Percentiles rank a stretch among this genome's conserved stretches.
phyloP scores from a whole-genome alignment of 2,797 vertebrate species.

The Apogon hyalosoma region DNA sequence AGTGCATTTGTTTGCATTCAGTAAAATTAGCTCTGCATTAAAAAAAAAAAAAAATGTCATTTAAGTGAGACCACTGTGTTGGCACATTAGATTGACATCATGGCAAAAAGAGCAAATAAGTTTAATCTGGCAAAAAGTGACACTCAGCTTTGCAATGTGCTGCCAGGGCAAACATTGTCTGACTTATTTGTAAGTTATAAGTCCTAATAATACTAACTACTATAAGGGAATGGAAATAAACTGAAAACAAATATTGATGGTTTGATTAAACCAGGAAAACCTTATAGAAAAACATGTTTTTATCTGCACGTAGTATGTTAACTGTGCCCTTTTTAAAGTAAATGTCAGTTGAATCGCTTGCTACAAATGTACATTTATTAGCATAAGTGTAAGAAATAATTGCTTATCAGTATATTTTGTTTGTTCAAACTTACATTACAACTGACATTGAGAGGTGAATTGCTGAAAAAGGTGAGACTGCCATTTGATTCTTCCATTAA shows the following conservation, averaged over 20 bases:
- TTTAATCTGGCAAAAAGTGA: neutral
- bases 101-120: neutral
- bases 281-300: neutral
- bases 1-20: neutral
- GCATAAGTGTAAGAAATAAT: constrained; percentile 6
- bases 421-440: constrained; percentile 23
- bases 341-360: neutral
- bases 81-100: neutral
- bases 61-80: neutral
- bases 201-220: no score
- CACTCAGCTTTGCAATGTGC: no score
- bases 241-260: neutral
- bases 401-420: constrained; percentile 12
- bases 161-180: neutral
- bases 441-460: constrained; percentile 49
- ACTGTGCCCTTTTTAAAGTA: no score
- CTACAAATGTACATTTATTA: constrained; percentile 9
- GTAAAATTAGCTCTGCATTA: neutral
- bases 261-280: neutral
- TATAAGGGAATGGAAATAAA: neutral
- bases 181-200: no score
- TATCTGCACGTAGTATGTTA: no score
- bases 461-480: constrained; percentile 58
- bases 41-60: neutral
- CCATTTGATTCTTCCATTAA: constrained; percentile 32